A percentile compares a stretch with the other conserved stretches of the same genome.
Conservation (phyloP, 2,113 vertebrate species). For the Oreochromis aureus region DNA sequence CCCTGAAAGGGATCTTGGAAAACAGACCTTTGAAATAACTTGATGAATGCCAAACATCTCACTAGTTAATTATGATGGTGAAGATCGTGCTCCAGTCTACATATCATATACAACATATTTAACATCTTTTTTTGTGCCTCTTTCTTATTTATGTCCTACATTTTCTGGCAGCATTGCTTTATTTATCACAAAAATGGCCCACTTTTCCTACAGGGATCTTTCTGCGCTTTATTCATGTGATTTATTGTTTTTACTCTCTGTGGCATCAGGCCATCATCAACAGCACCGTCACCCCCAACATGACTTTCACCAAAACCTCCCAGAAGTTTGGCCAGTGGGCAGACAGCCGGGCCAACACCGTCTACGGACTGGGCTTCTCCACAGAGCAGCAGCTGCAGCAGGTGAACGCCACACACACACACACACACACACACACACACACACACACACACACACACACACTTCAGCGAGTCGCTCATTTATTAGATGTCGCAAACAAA, state of each 20-base stretch:
- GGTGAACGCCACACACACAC: constrained; percentile 61
- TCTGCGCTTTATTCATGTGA: not conserved
- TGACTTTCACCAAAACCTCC: constrained; percentile 97
- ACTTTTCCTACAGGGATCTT: not conserved
- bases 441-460: too few relatives aligned
- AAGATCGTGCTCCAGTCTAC: not conserved
- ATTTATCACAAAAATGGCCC: not conserved
- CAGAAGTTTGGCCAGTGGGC: constrained; percentile 99
- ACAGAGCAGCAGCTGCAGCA: constrained; percentile 91
- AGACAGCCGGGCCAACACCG: constrained; percentile 92
- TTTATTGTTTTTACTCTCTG: not conserved
- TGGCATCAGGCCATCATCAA: constrained; percentile 89
- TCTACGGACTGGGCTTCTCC: constrained; percentile 90
- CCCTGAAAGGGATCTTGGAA: not conserved
- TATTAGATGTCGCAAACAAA: not conserved
- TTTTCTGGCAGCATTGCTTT: not conserved
- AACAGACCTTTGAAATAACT: not conserved
- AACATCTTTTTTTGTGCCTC: not conserved
- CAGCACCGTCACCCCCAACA: constrained; percentile 95
- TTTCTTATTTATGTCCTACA: not conserved
- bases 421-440: too few relatives aligned
- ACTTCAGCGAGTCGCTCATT: not conserved
- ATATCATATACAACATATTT: not conserved
- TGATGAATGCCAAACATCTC: not conserved
- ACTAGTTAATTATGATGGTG: not conserved